Base-by-base conservation (phyloP, 2,888 invertebrate species). In the Drosophila seclusa region DNA sequence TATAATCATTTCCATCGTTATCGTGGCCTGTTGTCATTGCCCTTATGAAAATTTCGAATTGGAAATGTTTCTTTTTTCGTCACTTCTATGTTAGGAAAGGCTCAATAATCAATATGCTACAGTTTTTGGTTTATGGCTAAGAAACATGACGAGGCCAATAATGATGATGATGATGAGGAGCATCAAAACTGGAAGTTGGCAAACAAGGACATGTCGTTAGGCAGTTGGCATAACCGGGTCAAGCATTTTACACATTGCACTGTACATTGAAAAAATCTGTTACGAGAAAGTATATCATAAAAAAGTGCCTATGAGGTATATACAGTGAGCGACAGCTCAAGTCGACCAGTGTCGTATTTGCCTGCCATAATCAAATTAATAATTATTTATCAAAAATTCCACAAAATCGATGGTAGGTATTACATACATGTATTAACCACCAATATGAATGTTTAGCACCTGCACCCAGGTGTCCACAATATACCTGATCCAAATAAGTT, bases 1-100 rank as follows among this genome's bases (percentile, higher is more conserved):
- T 62, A 53, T 65, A 68, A 68, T 69, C 64, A 60, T 71, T 59
- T 66, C 66, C 64, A 53, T 72, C 71, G 69, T 76, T 69, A 73
- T 74, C 60, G 73, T 29, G 71, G 79, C 65, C 59, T 69, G 73
- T 68, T 73, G 74, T 76, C 73, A 55, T 78, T 72, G 74, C 24
- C 42, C 69, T 80, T 78, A 80, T 78, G 81, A 67, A 80, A 72
- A 78, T 80, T 80, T 80, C 81, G 78, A 78, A 80, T 78, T 78
- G 80, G 68, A 48, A 55, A 45, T 38, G 48, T 49, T 40, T 49
- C 32, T 29, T 42, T 61, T 45, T 29, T n/a, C 62, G 18, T 5
- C n/a, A 13, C n/a, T 67, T 69, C 70, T 40, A 54, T 40, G 48
- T 52, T 78, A 68, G 79, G 79, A 67, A 73, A 76, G 55, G 73